These are phyloP conservation scores for Sinelater perroti DNA, from an alignment of 2,888 invertebrate genomes.

Conservation along the genomic window DNA sequence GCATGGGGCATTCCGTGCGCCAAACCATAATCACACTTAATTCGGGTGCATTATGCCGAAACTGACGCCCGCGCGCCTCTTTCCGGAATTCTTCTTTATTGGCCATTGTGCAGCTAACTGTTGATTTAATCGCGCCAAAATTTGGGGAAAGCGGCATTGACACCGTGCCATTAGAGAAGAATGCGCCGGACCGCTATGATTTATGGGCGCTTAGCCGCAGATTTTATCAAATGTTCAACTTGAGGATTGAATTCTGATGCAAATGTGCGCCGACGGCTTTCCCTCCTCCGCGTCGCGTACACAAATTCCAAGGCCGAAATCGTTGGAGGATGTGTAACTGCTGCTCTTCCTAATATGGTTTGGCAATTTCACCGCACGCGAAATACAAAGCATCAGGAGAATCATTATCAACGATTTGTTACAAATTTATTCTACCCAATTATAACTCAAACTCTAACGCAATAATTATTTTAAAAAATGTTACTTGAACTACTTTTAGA, in stretches of 20 bases:
- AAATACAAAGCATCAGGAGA: no score
- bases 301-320: no score
- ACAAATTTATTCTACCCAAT: no score
- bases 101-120: conserved; percentile 25
- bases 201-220: conserved; percentile 22
- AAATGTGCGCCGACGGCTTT: conserved; percentile 8
- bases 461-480: no score
- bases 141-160: conserved; percentile 15
- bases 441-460: no score
- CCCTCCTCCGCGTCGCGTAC: no score
- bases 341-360: no score
- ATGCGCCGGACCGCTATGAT: conserved; percentile 22
- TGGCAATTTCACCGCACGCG: no score
- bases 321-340: no score
- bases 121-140: conserved; percentile 23
- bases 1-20: conserved; percentile 30
- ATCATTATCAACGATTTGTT: no score
- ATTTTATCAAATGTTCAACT: conserved; percentile 24
- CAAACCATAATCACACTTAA: conserved; percentile 35
- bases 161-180: conserved; percentile 16
- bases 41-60: conserved; percentile 8
- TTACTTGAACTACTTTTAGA: no score
- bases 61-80: no score
- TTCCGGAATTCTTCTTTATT: conserved; percentile 17
- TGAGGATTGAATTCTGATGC: conserved; percentile 23